These are phyloP conservation scores for Rhynchomys soricoides DNA, from an alignment of 2,113 vertebrate genomes.

Conservation along the genomic window DNA sequence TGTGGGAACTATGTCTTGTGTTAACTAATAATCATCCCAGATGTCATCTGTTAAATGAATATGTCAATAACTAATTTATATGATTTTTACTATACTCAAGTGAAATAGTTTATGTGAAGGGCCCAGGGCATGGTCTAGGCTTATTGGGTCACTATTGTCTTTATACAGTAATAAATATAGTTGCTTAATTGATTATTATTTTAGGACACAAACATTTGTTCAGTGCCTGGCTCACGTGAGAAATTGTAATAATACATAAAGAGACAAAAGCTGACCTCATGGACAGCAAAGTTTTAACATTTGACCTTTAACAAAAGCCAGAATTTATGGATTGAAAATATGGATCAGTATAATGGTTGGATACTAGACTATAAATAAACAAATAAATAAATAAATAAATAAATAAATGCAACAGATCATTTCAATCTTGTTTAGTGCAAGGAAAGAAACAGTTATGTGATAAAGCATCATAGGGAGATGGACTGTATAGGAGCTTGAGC, in stretches of 20 bases:
- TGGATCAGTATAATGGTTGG: neutral
- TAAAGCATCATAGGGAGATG: neutral
- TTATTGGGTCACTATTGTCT: neutral
- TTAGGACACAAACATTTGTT: neutral
- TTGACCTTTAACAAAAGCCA: neutral
- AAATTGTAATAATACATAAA: neutral
- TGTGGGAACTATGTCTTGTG: neutral
- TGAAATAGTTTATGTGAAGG: neutral
- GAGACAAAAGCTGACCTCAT: neutral
- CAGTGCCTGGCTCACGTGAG: neutral
- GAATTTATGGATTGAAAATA: neutral
- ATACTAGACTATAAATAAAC: neutral
- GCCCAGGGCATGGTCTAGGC: neutral
- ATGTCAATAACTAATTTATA: neutral
- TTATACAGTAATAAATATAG: neutral
- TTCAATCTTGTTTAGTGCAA: neutral
- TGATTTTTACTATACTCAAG: neutral
- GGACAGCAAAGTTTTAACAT: neutral
- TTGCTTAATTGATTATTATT: neutral
- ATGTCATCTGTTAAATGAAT: neutral
- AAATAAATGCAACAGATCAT: neutral
- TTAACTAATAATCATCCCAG: constrained; percentile 13
- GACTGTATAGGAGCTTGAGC: neutral
- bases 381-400: neutral
- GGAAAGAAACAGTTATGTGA: neutral